Percentiles rank a stretch among this genome's conserved stretches.
Evolutionary conservation across 2,888 invertebrate species (phyloP).

Genomic region (Mallateleia sp.): DNA sequence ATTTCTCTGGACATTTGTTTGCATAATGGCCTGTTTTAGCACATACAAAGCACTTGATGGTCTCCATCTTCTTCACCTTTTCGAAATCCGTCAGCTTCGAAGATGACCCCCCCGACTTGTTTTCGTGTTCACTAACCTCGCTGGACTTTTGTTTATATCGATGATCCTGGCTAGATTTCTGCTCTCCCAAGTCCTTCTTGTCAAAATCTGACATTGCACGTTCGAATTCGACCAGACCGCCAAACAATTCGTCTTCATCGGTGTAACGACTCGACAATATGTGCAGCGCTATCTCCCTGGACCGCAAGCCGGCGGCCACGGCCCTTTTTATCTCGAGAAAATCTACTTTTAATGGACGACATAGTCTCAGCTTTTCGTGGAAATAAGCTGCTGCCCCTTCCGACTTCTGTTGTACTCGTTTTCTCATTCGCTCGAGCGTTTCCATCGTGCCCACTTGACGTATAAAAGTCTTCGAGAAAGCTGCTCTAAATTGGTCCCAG

Average conservation of each 20-base stretch:
- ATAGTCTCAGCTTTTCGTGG: conserved; percentile 53
- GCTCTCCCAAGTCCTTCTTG: not conserved
- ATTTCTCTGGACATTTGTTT: not conserved
- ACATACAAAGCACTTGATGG: conserved; percentile 50
- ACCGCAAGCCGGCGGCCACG: conserved; percentile 34
- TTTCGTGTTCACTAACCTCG: not conserved
- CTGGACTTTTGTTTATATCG: not conserved
- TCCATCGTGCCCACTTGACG: conserved; percentile 29
- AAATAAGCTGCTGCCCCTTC: conserved; percentile 49
- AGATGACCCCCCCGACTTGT: not conserved
- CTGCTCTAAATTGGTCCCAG: conserved; percentile 13
- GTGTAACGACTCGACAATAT: not conserved
- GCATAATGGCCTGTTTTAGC: conserved; percentile 29
- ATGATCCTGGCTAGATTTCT: not conserved
- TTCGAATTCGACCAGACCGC: not conserved
- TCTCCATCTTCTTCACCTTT: not conserved
- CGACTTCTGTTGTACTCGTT: conserved; percentile 17
- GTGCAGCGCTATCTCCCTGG: conserved; percentile 43
- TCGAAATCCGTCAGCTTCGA: not conserved
- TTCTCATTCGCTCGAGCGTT: conserved; percentile 52
- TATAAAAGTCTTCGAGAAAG: conserved; percentile 36
- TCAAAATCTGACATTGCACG: not conserved
- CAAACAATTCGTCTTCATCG: conserved; percentile 22
- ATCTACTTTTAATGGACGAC: conserved; percentile 33
- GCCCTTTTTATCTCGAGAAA: conserved; percentile 45